Conservation (phyloP, 2,888 invertebrate species). For the Stenchaetothrips biformis region DNA sequence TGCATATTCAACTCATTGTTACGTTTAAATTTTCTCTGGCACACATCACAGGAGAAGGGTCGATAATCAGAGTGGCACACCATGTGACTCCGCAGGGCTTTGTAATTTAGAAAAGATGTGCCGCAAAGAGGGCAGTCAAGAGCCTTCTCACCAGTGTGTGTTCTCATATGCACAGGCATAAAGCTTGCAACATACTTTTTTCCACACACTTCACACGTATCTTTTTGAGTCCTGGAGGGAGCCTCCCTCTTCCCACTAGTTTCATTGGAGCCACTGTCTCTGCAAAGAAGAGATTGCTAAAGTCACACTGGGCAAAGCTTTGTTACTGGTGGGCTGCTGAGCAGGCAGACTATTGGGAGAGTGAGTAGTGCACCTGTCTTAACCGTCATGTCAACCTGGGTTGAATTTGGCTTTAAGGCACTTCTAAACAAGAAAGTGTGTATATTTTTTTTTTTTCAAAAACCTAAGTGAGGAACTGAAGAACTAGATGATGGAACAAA, state of each 20-base stretch:
- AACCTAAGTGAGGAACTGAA: too few relatives aligned
- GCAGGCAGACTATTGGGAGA: slow-evolving; percentile 8
- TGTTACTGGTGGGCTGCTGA: neutral
- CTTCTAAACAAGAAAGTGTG: too few relatives aligned
- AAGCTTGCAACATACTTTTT: slow-evolving; percentile 1
- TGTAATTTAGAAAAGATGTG: slow-evolving; percentile 7
- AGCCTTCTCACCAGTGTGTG: neutral
- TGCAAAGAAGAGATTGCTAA: slow-evolving; percentile 19
- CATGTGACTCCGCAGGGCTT: slow-evolving; percentile 27
- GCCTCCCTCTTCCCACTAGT: slow-evolving; percentile 5
- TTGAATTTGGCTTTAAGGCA: too few relatives aligned
- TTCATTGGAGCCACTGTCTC: slow-evolving; percentile 7
- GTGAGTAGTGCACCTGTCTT: neutral
- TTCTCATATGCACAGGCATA: neutral
- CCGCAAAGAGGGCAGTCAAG: slow-evolving; percentile 7
- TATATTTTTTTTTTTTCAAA: too few relatives aligned
- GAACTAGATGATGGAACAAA: too few relatives aligned
- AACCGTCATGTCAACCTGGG: too few relatives aligned
- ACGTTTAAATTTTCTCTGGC: neutral
- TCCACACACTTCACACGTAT: neutral
- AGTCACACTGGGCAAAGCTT: neutral
- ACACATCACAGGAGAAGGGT: slow-evolving; percentile 25
- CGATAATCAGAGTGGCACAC: slow-evolving; percentile 28
- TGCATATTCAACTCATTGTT: slow-evolving; percentile 5
- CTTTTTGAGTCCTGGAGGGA: neutral